These are phyloP conservation scores for Glaucomys volans DNA, from an alignment of 2,113 vertebrate species.

Conservation along the genomic window DNA sequence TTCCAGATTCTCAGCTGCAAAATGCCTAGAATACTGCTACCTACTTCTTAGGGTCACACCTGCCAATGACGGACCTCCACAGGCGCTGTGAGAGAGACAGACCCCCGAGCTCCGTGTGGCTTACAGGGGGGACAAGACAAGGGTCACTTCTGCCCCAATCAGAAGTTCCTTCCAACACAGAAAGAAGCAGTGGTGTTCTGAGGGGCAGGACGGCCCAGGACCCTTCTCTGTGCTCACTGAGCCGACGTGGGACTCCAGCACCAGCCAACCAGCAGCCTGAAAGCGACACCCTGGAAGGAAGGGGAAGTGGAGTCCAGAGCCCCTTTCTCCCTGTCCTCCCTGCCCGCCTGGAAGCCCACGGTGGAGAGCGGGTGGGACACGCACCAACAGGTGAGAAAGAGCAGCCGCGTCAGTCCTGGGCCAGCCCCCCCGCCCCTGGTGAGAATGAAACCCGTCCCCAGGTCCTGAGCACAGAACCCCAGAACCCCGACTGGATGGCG, in stretches of 20 bases:
- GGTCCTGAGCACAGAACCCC: background rate
- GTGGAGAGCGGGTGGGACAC: no score
- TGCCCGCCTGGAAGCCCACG: no score
- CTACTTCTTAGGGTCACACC: background rate
- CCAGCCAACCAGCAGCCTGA: no score
- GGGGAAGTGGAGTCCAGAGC: no score
- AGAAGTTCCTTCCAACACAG: background rate
- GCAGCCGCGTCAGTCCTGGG: background rate
- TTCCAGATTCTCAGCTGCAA: background rate
- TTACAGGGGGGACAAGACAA: background rate
- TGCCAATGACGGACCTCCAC: background rate
- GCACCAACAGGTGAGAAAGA: background rate
- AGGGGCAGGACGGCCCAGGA: background rate
- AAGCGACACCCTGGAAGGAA: background rate
- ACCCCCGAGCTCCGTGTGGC: background rate
- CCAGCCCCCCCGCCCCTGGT: background rate
- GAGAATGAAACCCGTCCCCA: background rate
- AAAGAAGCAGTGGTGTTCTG: background rate
- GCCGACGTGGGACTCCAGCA: background rate
- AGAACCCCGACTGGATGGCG: no score
- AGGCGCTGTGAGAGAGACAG: background rate
- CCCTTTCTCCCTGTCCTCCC: background rate
- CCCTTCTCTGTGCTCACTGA: no score
- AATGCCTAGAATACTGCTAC: fast-evolving
- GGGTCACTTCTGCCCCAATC: background rate